Evolutionary conservation across 2,113 vertebrate species (phyloP).

Genomic region (Cercocebus atys): DNA sequence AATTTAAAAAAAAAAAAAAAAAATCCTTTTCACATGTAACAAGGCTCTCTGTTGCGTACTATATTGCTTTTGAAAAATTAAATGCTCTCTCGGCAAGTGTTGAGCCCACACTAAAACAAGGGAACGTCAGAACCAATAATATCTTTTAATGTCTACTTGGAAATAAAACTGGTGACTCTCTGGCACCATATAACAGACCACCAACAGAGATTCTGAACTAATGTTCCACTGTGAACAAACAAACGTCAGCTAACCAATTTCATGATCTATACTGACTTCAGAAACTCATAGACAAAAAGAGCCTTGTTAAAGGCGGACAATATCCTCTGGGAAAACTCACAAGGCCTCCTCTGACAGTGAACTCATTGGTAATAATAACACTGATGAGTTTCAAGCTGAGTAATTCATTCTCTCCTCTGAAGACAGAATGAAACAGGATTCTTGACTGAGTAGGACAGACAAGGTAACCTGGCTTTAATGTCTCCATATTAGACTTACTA

Average conservation of each 20-base stretch:
- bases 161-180: conserved; percentile 8
- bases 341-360: neutral
- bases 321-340: conserved; percentile 3
- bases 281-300: conserved; percentile 27
- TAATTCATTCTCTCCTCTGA: conserved; percentile 17
- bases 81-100: neutral
- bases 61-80: neutral
- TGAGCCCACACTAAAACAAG: neutral
- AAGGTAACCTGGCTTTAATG: neutral
- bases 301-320: neutral
- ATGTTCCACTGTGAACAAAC: neutral
- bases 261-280: neutral
- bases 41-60: neutral
- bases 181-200: neutral
- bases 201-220: neutral
- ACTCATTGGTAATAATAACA: conserved; percentile 11
- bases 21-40: neutral
- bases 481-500: neutral
- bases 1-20: neutral
- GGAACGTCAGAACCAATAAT: neutral
- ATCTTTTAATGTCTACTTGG: neutral
- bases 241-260: neutral
- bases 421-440: neutral
- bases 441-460: neutral
- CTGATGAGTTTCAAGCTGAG: neutral